Conservation (phyloP, 2,797 vertebrate genomes). For the Remorina albescens region DNA sequence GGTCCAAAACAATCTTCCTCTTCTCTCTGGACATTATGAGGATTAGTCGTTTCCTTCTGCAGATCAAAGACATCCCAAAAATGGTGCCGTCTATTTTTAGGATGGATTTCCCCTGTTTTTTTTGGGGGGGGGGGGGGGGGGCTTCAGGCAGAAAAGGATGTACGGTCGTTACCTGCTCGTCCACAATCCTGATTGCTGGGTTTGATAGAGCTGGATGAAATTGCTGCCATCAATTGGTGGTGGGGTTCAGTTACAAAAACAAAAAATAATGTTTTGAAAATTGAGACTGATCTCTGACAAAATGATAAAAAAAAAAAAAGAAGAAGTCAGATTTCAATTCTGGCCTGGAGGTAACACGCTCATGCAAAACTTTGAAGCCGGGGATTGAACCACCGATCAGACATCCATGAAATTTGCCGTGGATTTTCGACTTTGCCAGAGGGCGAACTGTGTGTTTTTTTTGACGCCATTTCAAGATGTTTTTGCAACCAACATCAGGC, state of each 20-base stretch:
- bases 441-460: not conserved
- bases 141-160: constrained; percentile 44
- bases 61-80: constrained; percentile 66
- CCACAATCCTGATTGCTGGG: constrained; percentile 41
- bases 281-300: constrained; percentile 5
- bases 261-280: not conserved
- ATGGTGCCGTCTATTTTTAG: constrained; percentile 71
- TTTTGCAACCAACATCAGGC: not conserved
- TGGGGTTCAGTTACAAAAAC: not conserved
- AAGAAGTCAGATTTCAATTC: not conserved
- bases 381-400: not conserved
- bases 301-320: too few relatives aligned
- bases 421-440: accelerated
- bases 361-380: not conserved
- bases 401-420: not conserved
- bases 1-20: constrained; percentile 77
- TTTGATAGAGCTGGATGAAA: constrained; percentile 37
- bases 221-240: not conserved
- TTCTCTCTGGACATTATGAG: constrained; percentile 74
- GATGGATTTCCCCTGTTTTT: constrained; percentile 38
- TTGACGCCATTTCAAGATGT: not conserved
- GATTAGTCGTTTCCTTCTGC: constrained; percentile 79
- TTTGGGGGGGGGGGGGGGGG: too few relatives aligned
- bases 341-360: not conserved
- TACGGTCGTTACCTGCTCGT: constrained; percentile 32